Evolutionary conservation across 2,888 invertebrate genomes (phyloP), one percentile per base, ranked within the genome.

Genomic region (Eupeodes luniger): DNA sequence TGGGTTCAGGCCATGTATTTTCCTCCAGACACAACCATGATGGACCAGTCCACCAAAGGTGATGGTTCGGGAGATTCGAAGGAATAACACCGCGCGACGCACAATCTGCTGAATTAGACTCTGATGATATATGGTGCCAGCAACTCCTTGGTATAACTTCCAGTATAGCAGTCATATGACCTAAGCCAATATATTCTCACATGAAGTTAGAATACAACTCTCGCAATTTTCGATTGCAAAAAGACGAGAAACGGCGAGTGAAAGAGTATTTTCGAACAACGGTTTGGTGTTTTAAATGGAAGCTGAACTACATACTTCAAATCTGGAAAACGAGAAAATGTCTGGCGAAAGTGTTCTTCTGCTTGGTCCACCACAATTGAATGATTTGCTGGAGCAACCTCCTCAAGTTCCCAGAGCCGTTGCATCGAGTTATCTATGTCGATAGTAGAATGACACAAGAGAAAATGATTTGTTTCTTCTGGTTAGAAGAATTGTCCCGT

Each of bases 101-200:
- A 76, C 89, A 86, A 81, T 90, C 89, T 3, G 89, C 89, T 0
- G 89, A 89, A 61, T 90, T 90, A 27, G 78, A 59, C 34, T 66
- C 72, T 7, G 88, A 85, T 0, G 64, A 53, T 16, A 90, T 76
- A 62, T 89, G 85, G 49, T 86, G 49, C 90, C 90, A 90, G 57
- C 51, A 14, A 5, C 55, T 19, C 47, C 84, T 64, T 5, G 89
- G 84, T 77, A 72, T 47, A n/a, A 0, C 72, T 19, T 69, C 84
- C 6, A 89, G 51, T 12, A 89, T 86, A 16, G 70, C 80, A 27
- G 7, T 47, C 80, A 80, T 80, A n/a, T 80, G 80, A 10, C 64
- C 72, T 19, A 72, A 19, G 5, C 16, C 57, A 2, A n/a, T n/a
- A n/a, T n/a, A n/a, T n/a, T n/a, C n/a, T n/a, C n/a, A n/a, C n/a